phyloP scores from a whole-genome alignment of 2,797 vertebrate species.

The Sternarchorhynchus goeldii region DNA sequence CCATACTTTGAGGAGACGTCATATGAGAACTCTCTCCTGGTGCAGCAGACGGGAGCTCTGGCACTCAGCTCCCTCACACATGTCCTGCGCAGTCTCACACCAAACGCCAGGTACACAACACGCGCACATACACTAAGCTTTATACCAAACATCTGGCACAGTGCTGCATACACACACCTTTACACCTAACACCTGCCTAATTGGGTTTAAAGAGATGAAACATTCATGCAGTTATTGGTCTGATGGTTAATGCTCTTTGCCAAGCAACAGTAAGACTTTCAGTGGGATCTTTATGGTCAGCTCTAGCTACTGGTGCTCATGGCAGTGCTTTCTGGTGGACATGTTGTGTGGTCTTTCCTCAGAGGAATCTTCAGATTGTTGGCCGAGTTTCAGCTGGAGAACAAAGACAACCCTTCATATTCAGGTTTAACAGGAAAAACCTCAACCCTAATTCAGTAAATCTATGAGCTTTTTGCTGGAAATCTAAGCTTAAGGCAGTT shows the following conservation, averaged over 20 bases:
- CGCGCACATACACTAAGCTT: not conserved
- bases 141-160: not conserved
- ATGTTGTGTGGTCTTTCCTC: conserved; percentile 20
- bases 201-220: too few species aligned
- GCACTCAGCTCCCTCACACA: conserved; percentile 92
- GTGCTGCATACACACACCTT: not conserved
- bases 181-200: not conserved
- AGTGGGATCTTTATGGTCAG: not conserved
- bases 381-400: conserved; percentile 90
- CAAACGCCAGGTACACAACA: conserved; percentile 87
- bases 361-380: conserved; percentile 96
- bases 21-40: conserved; percentile 94
- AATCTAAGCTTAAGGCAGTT: too few species aligned
- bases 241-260: not conserved
- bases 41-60: conserved; percentile 90
- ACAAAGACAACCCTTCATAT: conserved; percentile 91
- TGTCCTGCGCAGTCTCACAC: conserved; percentile 90
- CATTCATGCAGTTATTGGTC: not conserved
- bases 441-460: not conserved
- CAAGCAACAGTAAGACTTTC: not conserved
- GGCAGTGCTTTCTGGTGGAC: not conserved
- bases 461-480: not conserved
- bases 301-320: too few species aligned
- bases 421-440: conserved; percentile 65
- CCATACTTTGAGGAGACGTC: conserved; percentile 94